Evolutionary conservation across 2,113 vertebrate species (phyloP), one percentile per base, ranked within the genome.

Genomic region (Galemys pyrenaicus): DNA sequence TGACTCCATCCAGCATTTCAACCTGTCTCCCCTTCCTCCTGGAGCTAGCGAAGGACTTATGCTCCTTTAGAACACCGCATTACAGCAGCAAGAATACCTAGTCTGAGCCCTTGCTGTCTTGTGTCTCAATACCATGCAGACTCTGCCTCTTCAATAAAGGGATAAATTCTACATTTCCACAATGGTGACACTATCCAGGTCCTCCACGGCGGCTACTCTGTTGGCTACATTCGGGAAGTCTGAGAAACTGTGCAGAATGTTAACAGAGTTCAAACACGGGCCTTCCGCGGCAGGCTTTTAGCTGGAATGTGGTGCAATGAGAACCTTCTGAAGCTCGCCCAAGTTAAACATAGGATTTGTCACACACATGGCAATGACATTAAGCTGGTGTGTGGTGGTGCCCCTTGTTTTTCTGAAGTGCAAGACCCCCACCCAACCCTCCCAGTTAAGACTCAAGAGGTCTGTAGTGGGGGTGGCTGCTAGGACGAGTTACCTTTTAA

Each of bases 291-390:
- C 80, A 81, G 87, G 54, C 84, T 86, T 12, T 49, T 3, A 11
- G 49, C 5, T 20, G 58, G 73, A 94, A 96, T 70, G 75, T 7
- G 11, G 81, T 22, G 6, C 81, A 62, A n/a, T 1, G 0, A 91
- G 91, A 92, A 44, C 41, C 80, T 90, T 93, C 92, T 93, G 95
- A 94, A 92, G 80, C 60, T 30, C 2, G 0, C 91, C 96, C 80
- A 94, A 88, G 92, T 62, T 87, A 93, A 93, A 96, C 90, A 90
- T 17, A 1, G 81, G 87, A 37, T 94, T 87, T 96, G 83, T 89
- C 86, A 90, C 87, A 80, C 30, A 56, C 19, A 30, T 3, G n/a
- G 83, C 84, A 58, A 28, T 68, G 89, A 92, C 92, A 93, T 60
- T 79, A 94, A 94, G 78, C 92, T 56, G 80, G 60, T 64, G 28